Conservation (phyloP, 2,113 vertebrate species). For the Chloropsis hardwickii region DNA sequence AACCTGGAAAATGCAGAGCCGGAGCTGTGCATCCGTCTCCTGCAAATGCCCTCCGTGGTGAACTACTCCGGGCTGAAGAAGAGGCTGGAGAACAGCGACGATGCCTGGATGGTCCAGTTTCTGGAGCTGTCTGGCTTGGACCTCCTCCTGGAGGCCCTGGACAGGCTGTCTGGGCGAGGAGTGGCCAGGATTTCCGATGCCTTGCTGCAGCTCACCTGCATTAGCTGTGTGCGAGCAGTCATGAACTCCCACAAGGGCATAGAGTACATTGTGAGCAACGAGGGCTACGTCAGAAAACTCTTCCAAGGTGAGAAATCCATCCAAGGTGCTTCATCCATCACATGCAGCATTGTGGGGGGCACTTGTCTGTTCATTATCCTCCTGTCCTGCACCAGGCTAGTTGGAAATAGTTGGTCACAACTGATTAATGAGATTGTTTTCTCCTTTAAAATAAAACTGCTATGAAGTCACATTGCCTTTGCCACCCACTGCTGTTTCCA, state of each 20-base stretch:
- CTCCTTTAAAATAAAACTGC: neutral
- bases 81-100: slow-evolving; percentile 87
- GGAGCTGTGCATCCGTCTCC: slow-evolving; percentile 92
- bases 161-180: slow-evolving; percentile 88
- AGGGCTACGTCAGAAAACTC: slow-evolving; percentile 93
- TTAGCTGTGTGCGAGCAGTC: slow-evolving; percentile 91
- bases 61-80: slow-evolving; percentile 96
- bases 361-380: neutral
- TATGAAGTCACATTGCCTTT: neutral
- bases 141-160: slow-evolving; percentile 92
- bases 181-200: slow-evolving; percentile 91
- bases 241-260: slow-evolving; percentile 94
- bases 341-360: fast-evolving
- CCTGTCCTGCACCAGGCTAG: neutral
- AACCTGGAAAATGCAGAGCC: slow-evolving; percentile 94
- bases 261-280: slow-evolving; percentile 92
- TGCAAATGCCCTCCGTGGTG: slow-evolving; percentile 92
- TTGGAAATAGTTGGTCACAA: neutral
- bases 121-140: slow-evolving; percentile 93
- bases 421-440: neutral
- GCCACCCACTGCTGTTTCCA: neutral
- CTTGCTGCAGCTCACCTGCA: slow-evolving; percentile 93
- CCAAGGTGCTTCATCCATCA: neutral
- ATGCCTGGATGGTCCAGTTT: slow-evolving; percentile 96
- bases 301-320: slow-evolving; percentile 88